Evolutionary conservation across 2,113 vertebrate species (phyloP), one percentile per base, ranked within the genome.

Genomic region (Toxotes jaculatrix): DNA sequence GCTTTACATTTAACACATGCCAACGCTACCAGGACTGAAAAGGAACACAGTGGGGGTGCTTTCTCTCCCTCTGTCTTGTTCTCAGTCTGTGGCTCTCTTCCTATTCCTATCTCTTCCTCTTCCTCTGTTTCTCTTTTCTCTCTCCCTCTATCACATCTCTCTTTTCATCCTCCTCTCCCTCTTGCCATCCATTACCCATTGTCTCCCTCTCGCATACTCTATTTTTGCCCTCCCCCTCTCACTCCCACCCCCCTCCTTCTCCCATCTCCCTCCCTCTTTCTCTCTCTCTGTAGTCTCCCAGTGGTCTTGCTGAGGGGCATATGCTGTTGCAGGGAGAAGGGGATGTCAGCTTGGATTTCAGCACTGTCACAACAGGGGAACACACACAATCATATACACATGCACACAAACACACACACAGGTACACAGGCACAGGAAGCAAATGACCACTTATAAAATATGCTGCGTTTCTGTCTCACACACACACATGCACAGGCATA

Each of bases 1-100:
- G 91, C 92, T 94, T 94, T 91, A 93, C 92, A 91, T 94, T 94
- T 94, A 94, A 92, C 93, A 93, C 91, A 93, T 93, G 91, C 93
- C 92, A 94, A 90, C 79, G 87, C 88, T 91, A 94, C 91, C 88
- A 89, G 90, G 88, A 90, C 88, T 90, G 90, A 93, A 86, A 88
- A 86, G 91, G 78, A 88, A 74, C 88, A 17, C 87, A 86, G 87
- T 71, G 85, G 93, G 93, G 89, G 89, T 77, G 90, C 87, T 86
- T 83, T 89, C 89, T 88, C 88, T 87, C 85, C 79, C 84, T 83
- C 85, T 66, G 82, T 82, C 78, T 88, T 78, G 53, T 79, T 92
- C 84, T 87, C 86, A 83, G 80, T 81, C 80, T 69, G 77, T 82
- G 69, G 65, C 88, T 90, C 91, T 76, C 74, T 79, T 88, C 80